Percentiles rank a stretch among this genome's conserved stretches.
Evolutionary conservation across 2,113 vertebrate species (phyloP).

Genomic region (Synodontis membranacea): DNA sequence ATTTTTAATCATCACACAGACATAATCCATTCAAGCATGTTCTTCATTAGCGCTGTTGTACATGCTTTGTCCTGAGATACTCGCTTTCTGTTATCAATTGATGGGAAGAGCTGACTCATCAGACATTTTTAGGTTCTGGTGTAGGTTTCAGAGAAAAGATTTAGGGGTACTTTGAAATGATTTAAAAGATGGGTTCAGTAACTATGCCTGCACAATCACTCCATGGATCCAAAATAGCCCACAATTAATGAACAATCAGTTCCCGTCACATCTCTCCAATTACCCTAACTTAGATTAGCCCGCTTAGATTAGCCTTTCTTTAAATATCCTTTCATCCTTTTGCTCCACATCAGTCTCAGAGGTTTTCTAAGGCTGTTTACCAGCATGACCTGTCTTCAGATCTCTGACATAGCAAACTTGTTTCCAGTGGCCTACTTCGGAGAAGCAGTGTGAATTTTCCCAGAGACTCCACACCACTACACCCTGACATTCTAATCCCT

Average conservation of each 20-base stretch:
- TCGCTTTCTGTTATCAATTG: not conserved
- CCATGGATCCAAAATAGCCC: not conserved
- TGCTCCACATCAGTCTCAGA: not conserved
- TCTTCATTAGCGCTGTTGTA: not conserved
- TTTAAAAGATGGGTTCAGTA: not conserved
- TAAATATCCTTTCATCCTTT: not conserved
- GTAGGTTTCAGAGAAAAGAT: slow-evolving; percentile 13
- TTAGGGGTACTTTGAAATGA: not conserved
- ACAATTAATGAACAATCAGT: not conserved
- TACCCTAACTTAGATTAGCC: not conserved
- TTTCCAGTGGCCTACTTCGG: slow-evolving; percentile 42
- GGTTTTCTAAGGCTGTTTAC: not conserved
- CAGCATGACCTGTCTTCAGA: slow-evolving; percentile 14
- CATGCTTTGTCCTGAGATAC: not conserved
- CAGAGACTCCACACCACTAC: slow-evolving; percentile 9
- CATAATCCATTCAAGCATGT: not conserved
- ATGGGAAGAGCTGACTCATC: not conserved
- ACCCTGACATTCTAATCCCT: slow-evolving; percentile 51
- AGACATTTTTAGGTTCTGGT: not conserved
- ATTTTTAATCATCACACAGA: not conserved
- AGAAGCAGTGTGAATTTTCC: slow-evolving; percentile 29
- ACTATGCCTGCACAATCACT: not conserved
- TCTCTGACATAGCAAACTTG: slow-evolving; percentile 34
- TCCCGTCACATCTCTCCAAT: slow-evolving; percentile 1
- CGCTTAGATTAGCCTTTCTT: not conserved